A percentile compares a stretch with the other conserved stretches of the same genome.
Evolutionary conservation across 2,797 vertebrate genomes (phyloP).

Genomic region (Ceryle rudis): DNA sequence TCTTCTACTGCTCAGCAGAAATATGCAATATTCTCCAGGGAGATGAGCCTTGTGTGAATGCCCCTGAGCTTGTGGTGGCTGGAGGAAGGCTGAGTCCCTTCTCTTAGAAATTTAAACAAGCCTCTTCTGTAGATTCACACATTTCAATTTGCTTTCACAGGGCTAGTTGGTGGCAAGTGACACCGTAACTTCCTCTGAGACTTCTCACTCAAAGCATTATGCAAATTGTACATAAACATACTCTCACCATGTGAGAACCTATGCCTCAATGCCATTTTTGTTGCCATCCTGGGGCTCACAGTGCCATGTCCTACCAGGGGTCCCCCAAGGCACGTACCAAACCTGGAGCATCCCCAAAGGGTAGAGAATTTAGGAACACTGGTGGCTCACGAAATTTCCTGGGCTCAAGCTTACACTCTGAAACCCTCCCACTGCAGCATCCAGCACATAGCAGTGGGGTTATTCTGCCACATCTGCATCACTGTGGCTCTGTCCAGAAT

Average conservation of each 20-base stretch:
- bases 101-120: background rate
- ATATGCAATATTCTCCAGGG: background rate
- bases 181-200: background rate
- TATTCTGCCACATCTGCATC: background rate
- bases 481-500: background rate
- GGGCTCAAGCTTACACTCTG: background rate
- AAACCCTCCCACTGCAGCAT: background rate
- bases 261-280: background rate
- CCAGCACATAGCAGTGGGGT: background rate
- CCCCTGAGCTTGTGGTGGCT: background rate
- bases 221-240: constrained; percentile 33
- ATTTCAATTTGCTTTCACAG: background rate
- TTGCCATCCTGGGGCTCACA: background rate
- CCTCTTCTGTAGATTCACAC: background rate
- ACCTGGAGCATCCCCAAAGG: background rate
- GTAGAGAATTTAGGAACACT: background rate
- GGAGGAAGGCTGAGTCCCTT: background rate
- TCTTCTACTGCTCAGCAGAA: background rate
- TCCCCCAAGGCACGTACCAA: background rate
- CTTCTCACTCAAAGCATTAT: background rate
- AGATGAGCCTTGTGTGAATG: background rate
- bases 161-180: background rate
- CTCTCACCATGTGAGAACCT: background rate
- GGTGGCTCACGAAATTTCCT: background rate
- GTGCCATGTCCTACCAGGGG: background rate